phyloP scores from a whole-genome alignment of 2,888 invertebrate genomes.

The Nomada flava region DNA sequence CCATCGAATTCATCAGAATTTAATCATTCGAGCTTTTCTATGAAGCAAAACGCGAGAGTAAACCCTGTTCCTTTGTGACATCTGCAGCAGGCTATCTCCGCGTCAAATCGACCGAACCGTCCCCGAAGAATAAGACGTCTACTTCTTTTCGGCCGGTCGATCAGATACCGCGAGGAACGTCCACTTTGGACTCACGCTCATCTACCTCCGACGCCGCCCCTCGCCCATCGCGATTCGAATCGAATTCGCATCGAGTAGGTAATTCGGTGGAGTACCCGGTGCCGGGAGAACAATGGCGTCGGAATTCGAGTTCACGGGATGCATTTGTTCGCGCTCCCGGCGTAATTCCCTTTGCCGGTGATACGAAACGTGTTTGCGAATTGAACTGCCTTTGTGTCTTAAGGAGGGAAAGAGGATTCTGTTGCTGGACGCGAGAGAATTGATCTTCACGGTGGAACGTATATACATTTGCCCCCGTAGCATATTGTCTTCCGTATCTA shows the following conservation, averaged over 20 bases:
- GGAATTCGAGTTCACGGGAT: constrained; percentile 28
- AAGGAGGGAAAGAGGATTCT: constrained; percentile 7
- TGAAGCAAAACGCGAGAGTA: constrained; percentile 39
- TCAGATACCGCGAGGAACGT: constrained; percentile 66
- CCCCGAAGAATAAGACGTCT: constrained; percentile 70
- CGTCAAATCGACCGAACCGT: constrained; percentile 66
- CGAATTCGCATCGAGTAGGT: constrained; percentile 66
- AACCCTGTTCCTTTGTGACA: constrained; percentile 66
- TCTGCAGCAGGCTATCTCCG: constrained; percentile 64
- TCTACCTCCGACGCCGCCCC: constrained; percentile 33
- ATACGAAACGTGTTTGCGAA: constrained; percentile 11
- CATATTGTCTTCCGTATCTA: too few species aligned
- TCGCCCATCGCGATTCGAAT: constrained; percentile 40
- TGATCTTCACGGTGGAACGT: neutral
- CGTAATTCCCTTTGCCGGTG: constrained; percentile 22
- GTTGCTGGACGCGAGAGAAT: neutral
- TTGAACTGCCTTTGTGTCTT: neutral
- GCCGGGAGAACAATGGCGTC: constrained; percentile 41
- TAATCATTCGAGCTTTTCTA: constrained; percentile 11
- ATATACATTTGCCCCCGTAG: too few species aligned
- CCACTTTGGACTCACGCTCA: constrained; percentile 61
- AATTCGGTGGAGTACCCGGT: constrained; percentile 54
- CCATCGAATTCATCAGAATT: neutral
- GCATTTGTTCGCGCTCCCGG: constrained; percentile 38
- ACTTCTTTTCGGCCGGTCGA: constrained; percentile 59